Percentiles rank a stretch among this genome's conserved stretches.
phyloP scores from a whole-genome alignment of 2,888 invertebrate genomes.

The Rambutsinella grinnellia region DNA sequence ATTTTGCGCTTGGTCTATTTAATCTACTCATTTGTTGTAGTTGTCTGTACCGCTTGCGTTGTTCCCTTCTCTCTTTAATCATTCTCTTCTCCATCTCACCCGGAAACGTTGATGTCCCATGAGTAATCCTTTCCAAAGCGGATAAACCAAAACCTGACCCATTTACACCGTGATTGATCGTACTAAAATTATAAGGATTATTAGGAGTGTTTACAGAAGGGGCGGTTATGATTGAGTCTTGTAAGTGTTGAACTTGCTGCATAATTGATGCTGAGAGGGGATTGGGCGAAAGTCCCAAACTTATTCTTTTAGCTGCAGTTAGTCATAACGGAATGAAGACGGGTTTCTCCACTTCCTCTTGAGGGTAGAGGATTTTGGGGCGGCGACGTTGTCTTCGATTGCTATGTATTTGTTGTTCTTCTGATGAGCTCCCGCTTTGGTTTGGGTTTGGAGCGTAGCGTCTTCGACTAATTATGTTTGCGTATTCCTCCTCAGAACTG shows the following conservation, averaged over 20 bases:
- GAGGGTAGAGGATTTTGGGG: slow-evolving; percentile 35
- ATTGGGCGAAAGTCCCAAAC: slow-evolving; percentile 22
- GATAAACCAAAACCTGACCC: not conserved
- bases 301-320: slow-evolving; percentile 31
- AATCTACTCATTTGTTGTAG: slow-evolving; percentile 1
- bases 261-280: not conserved
- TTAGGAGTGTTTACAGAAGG: not conserved
- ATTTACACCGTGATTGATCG: not conserved
- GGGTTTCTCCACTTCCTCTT: slow-evolving; percentile 19
- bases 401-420: not conserved
- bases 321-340: slow-evolving; percentile 41
- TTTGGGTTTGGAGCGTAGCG: not conserved
- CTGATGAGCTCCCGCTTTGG: slow-evolving; percentile 13
- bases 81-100: slow-evolving; percentile 20
- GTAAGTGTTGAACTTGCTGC: slow-evolving; percentile 22
- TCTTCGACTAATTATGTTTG: not conserved
- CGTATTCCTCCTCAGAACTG: slow-evolving; percentile 3
- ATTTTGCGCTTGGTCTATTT: slow-evolving; percentile 10
- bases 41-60: slow-evolving; percentile 1
- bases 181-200: not conserved
- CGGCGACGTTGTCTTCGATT: not conserved
- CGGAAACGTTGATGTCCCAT: not conserved
- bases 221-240: slow-evolving; percentile 17
- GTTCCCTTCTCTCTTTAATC: slow-evolving; percentile 19
- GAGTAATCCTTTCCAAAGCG: not conserved